phyloP scores from a whole-genome alignment of 1,140 invertebrate genomes.

The Aphelenchoides fujianensis region DNA sequence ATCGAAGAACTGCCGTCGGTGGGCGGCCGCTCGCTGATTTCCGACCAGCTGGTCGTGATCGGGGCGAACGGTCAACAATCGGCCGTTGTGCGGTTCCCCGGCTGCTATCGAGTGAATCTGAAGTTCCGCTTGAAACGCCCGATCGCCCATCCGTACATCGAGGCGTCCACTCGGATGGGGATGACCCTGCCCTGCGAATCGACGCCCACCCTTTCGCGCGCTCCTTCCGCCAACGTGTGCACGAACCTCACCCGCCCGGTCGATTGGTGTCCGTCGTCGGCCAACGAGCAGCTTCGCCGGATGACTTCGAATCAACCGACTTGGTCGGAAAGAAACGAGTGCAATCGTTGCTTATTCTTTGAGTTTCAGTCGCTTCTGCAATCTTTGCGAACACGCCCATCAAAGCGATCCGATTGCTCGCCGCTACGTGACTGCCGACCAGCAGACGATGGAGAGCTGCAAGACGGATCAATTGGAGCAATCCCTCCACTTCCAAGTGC shows the following conservation, averaged over 20 bases:
- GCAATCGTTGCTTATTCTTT: too few relatives aligned
- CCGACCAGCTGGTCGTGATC: constrained; percentile 3
- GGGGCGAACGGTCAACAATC: neutral
- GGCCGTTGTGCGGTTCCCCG: constrained; percentile 14
- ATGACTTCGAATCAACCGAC: constrained; percentile 12
- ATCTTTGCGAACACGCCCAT: constrained; percentile 13
- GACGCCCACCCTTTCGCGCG: neutral
- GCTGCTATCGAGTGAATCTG: constrained; percentile 28
- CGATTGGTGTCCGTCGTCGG: constrained; percentile 18
- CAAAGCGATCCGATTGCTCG: neutral
- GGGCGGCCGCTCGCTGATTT: constrained; percentile 12
- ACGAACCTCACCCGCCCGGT: constrained; percentile 19
- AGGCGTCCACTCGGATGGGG: constrained; percentile 23
- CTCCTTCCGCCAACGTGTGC: constrained; percentile 7
- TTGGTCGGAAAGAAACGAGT: too few relatives aligned
- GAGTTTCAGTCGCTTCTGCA: constrained; percentile 23
- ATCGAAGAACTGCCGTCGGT: neutral
- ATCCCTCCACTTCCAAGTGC: neutral
- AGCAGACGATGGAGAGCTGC: neutral
- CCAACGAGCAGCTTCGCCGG: neutral
- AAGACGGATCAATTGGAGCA: constrained; percentile 9
- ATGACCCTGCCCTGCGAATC: constrained; percentile 19
- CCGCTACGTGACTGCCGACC: neutral
- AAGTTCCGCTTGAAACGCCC: constrained; percentile 3
- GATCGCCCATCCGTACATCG: constrained; percentile 27